Evolutionary conservation across 2,797 vertebrate genomes (phyloP), one percentile per base, ranked within the genome.

Genomic region (Crocodylus rhombifer): DNA sequence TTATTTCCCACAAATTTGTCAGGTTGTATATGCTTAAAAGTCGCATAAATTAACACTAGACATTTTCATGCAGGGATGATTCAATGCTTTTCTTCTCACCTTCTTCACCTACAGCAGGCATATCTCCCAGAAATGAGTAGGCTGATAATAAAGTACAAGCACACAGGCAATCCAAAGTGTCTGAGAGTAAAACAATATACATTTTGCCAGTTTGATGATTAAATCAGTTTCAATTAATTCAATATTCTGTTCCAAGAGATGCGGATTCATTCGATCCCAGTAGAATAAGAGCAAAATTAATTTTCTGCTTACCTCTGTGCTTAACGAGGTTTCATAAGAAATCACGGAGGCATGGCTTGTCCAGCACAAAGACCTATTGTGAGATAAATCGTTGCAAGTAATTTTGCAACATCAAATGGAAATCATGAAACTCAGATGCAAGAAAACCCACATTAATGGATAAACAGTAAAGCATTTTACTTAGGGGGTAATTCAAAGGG

Each of bases 401-500:
- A 42, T 15, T 26, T 76, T 77, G 33, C 64, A 83, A 67, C 89
- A 12, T 55, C 71, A 71, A 60, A 17, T 2, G 4, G 14, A 73
- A 89, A n/a, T 26, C 77, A n/a, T 1, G 4, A 20, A 36, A 56
- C 30, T 21, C 21, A 82, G 65, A 42, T 1, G 14, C 42, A 51
- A 51, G 26, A 92, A 77, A 0, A 11, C 63, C 83, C 62, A 51
- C 0, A 0, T 21, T 71, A 77, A 86, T 62, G 57, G 82, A 88
- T 92, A 14, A 87, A 80, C 82, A 92, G 17, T 65, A 7, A 88
- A 91, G 82, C 1, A 0, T 91, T 94, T 92, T 71, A 87, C 9
- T 80, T 0, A 0, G 87, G 74, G 56, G 0, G 0, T 51, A 77
- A 14, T 21, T 51, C 26, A 42, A 73, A 23, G 14, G 69, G 36